These are phyloP conservation scores for Listronotus bonariensis DNA, from an alignment of 1,140 invertebrate species.

Conservation along the genomic window DNA sequence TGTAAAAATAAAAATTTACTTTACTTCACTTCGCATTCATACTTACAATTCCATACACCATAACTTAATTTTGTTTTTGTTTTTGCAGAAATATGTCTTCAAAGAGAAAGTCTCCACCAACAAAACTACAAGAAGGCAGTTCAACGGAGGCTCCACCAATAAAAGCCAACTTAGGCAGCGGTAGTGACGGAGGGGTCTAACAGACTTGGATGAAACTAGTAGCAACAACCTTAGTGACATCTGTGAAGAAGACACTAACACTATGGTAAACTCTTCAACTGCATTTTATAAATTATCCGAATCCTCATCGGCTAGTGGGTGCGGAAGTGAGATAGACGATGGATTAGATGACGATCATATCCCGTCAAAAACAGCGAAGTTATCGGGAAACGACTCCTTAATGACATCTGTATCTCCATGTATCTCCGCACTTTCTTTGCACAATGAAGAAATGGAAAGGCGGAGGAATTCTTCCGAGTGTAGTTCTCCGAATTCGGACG, in stretches of 20 bases:
- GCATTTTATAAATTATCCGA: constrained; percentile 63
- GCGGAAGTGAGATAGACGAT: constrained; percentile 63
- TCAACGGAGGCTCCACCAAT: constrained; percentile 57
- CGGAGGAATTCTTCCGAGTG: constrained; percentile 69
- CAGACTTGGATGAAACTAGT: constrained; percentile 56
- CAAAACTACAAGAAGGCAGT: constrained; percentile 83
- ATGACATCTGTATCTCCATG: constrained; percentile 43
- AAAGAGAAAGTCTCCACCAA: constrained; percentile 90
- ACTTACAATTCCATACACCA: no score
- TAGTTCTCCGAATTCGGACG: constrained; percentile 67
- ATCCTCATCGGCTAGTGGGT: constrained; percentile 60
- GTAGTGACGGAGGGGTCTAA: constrained; percentile 54
- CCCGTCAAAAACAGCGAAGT: constrained; percentile 52
- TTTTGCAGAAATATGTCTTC: constrained; percentile 88
- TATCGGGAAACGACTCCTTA: constrained; percentile 15
- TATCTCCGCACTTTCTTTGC: constrained; percentile 56
- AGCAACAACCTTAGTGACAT: constrained; percentile 55
- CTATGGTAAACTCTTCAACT: constrained; percentile 54
- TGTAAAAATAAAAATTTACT: no score
- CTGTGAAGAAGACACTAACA: constrained; percentile 57
- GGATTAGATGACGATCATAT: constrained; percentile 62
- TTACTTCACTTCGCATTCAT: no score
- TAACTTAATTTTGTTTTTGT: not conserved
- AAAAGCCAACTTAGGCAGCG: constrained; percentile 45
- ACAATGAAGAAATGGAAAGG: constrained; percentile 57